These are phyloP conservation scores for Tetranychus urticae DNA, from an alignment of 1,140 invertebrate genomes.

Conservation along the genomic window DNA sequence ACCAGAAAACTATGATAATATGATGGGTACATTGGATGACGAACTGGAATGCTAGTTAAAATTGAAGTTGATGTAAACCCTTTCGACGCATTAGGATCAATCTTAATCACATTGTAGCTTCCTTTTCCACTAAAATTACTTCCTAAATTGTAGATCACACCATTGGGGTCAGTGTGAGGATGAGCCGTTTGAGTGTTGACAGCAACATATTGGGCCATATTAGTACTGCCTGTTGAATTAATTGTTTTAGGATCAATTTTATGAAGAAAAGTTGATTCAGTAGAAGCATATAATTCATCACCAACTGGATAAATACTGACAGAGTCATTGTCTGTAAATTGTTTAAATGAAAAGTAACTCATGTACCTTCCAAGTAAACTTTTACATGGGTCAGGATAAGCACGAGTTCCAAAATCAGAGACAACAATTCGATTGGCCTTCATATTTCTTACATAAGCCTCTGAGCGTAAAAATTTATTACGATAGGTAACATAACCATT, in stretches of 20 bases:
- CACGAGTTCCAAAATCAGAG: slow-evolving; percentile 52
- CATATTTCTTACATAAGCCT: slow-evolving; percentile 21
- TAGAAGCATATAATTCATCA: slow-evolving; percentile 23
- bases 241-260: slow-evolving; percentile 21
- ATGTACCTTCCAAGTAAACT: slow-evolving; percentile 20
- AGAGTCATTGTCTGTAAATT: slow-evolving; percentile 23
- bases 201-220: slow-evolving; percentile 38
- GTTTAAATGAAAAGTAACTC: slow-evolving; percentile 26
- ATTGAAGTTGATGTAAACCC: slow-evolving; percentile 18
- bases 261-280: slow-evolving; percentile 20
- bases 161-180: slow-evolving; percentile 49
- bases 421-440: slow-evolving; percentile 35
- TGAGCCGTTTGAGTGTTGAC: slow-evolving; percentile 53
- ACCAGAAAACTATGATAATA: slow-evolving; percentile 77
- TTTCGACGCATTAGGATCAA: neutral
- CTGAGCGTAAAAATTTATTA: slow-evolving; percentile 20
- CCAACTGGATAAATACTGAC: slow-evolving; percentile 20
- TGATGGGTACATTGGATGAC: slow-evolving; percentile 46
- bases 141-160: slow-evolving; percentile 49
- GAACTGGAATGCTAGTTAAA: slow-evolving; percentile 38
- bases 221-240: slow-evolving; percentile 25
- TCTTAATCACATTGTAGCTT: slow-evolving; percentile 1
- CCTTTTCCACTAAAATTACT: neutral
- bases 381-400: slow-evolving; percentile 28
- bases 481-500: slow-evolving; percentile 19